These are phyloP conservation scores for Uloborus diversus DNA, from an alignment of 1,140 invertebrate genomes.

Conservation along the genomic window DNA sequence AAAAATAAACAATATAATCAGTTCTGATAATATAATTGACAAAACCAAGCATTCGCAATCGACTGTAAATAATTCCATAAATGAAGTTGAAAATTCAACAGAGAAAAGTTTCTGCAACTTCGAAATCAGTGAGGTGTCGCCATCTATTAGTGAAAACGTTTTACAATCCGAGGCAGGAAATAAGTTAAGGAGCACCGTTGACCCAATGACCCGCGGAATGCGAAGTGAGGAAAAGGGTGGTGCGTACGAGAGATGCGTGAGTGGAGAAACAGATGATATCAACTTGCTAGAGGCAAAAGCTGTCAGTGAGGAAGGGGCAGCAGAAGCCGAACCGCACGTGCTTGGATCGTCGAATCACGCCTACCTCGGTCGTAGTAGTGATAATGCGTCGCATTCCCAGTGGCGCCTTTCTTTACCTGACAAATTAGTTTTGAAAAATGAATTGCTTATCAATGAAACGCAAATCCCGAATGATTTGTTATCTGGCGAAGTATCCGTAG, in stretches of 20 bases:
- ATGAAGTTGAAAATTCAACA: not conserved
- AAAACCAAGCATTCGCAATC: too few relatives aligned
- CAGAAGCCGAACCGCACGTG: slow-evolving; percentile 32
- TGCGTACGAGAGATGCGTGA: slow-evolving; percentile 6
- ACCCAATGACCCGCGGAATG: slow-evolving; percentile 36
- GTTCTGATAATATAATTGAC: too few relatives aligned
- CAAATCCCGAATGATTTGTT: too few relatives aligned
- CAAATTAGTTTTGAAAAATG: too few relatives aligned
- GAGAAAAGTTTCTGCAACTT: not conserved
- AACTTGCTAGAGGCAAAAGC: not conserved
- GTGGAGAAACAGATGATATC: slow-evolving; percentile 16
- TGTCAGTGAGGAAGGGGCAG: not conserved
- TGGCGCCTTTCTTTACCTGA: too few relatives aligned
- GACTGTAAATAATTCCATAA: not conserved
- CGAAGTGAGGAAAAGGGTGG: slow-evolving; percentile 20
- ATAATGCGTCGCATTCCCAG: too few relatives aligned
- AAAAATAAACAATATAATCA: too few relatives aligned
- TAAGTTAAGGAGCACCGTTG: not conserved
- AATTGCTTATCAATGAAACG: too few relatives aligned
- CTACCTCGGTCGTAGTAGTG: too few relatives aligned
- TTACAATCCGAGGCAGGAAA: not conserved
- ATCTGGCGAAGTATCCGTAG: too few relatives aligned
- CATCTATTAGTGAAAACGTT: not conserved
- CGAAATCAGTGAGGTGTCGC: slow-evolving; percentile 34
- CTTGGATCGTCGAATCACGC: not conserved